A percentile compares a stretch with the other conserved stretches of the same genome.
These are phyloP conservation scores for Drepanosiphum platanoidis DNA, from an alignment of 2,888 invertebrate species.

Conservation along the genomic window DNA sequence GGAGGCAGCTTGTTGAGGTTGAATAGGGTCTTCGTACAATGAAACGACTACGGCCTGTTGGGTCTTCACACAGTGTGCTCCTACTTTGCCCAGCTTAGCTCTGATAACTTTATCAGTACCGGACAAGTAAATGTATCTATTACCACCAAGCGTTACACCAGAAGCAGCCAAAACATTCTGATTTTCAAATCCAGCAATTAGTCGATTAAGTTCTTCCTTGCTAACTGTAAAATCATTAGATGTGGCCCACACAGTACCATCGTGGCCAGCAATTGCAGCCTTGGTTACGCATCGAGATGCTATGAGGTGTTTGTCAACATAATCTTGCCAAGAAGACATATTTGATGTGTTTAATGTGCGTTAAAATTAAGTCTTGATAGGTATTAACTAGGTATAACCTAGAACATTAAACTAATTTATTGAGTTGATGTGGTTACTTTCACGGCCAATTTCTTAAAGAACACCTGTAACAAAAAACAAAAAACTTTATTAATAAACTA, in stretches of 20 bases:
- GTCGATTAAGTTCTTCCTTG: conserved; percentile 91
- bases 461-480: conserved; percentile 38
- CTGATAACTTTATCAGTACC: conserved; percentile 93
- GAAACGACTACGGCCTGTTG: conserved; percentile 94
- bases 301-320: conserved; percentile 96
- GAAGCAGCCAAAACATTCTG: conserved; percentile 88
- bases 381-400: conserved; percentile 4
- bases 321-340: conserved; percentile 85
- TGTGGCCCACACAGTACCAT: conserved; percentile 95
- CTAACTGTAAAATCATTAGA: conserved; percentile 93
- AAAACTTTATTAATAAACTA: too few relatives aligned
- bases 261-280: conserved; percentile 94
- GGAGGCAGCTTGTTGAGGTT: conserved; percentile 95
- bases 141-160: conserved; percentile 90
- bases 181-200: conserved; percentile 90
- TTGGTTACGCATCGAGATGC: conserved; percentile 94
- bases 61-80: conserved; percentile 96
- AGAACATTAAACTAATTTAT: conserved; percentile 43
- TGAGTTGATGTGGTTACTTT: conserved; percentile 6
- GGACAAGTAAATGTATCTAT: conserved; percentile 94
- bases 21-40: conserved; percentile 94
- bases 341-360: conserved; percentile 23
- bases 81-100: conserved; percentile 92
- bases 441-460: background rate
- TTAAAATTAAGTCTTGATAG: conserved; percentile 31